Evolutionary conservation across 2,797 vertebrate species (phyloP), one percentile per base, ranked within the genome.

Genomic region (Darevskia nairensis): DNA sequence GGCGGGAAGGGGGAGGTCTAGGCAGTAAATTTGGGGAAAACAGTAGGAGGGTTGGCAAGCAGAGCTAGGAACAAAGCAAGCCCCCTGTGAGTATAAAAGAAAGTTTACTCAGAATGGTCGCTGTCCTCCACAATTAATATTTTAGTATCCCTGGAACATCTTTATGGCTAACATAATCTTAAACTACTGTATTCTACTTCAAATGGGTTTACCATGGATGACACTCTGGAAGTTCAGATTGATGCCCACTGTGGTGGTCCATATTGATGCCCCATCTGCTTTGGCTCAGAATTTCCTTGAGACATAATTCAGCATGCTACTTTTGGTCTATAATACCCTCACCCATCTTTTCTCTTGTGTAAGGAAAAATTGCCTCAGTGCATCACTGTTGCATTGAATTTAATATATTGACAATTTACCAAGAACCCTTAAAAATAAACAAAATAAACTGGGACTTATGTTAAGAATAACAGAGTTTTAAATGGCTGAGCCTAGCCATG

Each of bases 401-500:
- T 71, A 85, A 35, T 25, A 69, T 0, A 66, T 72, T 32, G 84
- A 88, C 89, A 85, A 1, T 72, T 59, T 32, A 39, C n/a, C 27
- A 41, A 50, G 50, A 19, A 21, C 10, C 25, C 35, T 69, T 1
- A 4, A 1, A 55, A 55, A 55, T 55, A 55, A 55, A 55, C 32
- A 72, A 80, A 87, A 32, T 13, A 39, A 84, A 15, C 76, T 46
- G 39, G 90, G 21, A 29, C 85, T 86, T 1, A 0, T 1, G 0
- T 86, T 90, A 89, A 89, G 46, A 35, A 86, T 61, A 61, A 82
- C 0, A 1, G 8, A 13, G 41, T 88, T 82, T 71, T 46, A 91
- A 94, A 93, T 25, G 84, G 32, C 89, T 84, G 6, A 84, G 89
- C 86, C 92, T 91, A 21, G 59, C 71, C 74, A 0, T 90, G 88